Evolutionary conservation across 2,797 vertebrate species (phyloP).

Genomic region (Diceros bicornis): DNA sequence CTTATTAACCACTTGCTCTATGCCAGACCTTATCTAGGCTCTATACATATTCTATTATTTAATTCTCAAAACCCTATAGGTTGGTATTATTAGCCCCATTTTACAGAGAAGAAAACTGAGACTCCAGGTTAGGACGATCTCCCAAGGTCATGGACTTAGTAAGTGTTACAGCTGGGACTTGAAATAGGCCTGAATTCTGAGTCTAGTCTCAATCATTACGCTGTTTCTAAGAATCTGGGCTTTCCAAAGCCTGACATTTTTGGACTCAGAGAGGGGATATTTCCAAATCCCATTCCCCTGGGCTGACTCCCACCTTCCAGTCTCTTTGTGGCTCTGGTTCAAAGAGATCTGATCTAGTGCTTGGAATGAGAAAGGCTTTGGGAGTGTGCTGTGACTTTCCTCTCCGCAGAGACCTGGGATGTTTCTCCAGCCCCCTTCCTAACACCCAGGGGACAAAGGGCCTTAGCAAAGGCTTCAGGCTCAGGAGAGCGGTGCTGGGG

Average conservation of each 20-base stretch:
- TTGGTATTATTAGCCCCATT: not conserved
- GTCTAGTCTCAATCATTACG: not conserved
- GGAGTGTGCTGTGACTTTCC: not conserved
- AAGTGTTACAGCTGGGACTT: not conserved
- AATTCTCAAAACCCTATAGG: not conserved
- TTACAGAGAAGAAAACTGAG: slow-evolving; percentile 33
- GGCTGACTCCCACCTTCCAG: not conserved
- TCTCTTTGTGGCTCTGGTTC: not conserved
- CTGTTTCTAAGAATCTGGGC: slow-evolving; percentile 53
- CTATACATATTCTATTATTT: not conserved
- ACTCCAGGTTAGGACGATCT: not conserved
- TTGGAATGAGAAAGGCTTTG: not conserved
- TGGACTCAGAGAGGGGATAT: slow-evolving; percentile 23
- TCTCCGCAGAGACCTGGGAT: not conserved
- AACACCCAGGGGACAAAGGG: not conserved
- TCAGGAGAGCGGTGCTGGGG: fast-evolving
- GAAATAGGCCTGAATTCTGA: slow-evolving; percentile 15
- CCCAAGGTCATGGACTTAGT: not conserved
- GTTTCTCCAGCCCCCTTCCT: not conserved
- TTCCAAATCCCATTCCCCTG: not conserved
- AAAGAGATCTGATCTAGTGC: not conserved
- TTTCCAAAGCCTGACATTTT: not conserved
- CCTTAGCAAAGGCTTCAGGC: not conserved
- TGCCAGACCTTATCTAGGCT: not conserved
- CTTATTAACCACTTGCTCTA: not conserved